A percentile compares a stretch with the other conserved stretches of the same genome.
Evolutionary conservation across 2,888 invertebrate species (phyloP).

Genomic region (Strigamia transsilvanica): DNA sequence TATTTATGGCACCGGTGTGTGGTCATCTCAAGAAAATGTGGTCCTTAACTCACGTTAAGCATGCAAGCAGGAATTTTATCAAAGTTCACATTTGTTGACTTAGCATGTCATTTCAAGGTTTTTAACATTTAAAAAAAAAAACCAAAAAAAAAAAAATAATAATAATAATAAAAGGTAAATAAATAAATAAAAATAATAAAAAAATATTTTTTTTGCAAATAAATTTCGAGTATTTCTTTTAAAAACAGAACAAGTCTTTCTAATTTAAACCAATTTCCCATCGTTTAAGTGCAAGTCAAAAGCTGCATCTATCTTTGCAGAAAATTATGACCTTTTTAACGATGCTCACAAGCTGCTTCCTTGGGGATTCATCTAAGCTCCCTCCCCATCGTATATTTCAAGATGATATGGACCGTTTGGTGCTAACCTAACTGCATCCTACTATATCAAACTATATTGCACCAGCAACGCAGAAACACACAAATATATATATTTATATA

Average conservation of each 20-base stretch:
- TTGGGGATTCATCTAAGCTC: conserved; percentile 24
- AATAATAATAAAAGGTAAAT: too few species aligned
- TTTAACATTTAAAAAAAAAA: not conserved
- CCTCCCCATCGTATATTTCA: conserved; percentile 29
- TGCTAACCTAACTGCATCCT: conserved; percentile 30
- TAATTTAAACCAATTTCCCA: conserved; percentile 1
- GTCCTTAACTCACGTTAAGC: conserved; percentile 42
- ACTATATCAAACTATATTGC: conserved; percentile 30
- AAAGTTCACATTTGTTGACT: conserved; percentile 43
- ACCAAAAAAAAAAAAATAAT: not conserved
- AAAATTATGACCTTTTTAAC: conserved; percentile 40
- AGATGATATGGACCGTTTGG: conserved; percentile 39
- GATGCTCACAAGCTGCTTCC: conserved; percentile 27
- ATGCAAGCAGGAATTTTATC: conserved; percentile 42
- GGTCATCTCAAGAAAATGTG: conserved; percentile 42
- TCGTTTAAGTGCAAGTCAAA: conserved; percentile 5
- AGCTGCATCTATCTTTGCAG: conserved; percentile 5
- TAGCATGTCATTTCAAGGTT: conserved; percentile 39
- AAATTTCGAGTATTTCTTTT: not conserved
- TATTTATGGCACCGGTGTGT: conserved; percentile 39
- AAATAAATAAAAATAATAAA: too few species aligned
- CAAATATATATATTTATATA: conserved; percentile 9
- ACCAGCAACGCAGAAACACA: not conserved
- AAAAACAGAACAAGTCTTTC: too few species aligned
- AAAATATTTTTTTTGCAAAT: not conserved